These are phyloP conservation scores for Sarcophaga rosellei DNA, from an alignment of 2,888 invertebrate species.

Conservation along the genomic window DNA sequence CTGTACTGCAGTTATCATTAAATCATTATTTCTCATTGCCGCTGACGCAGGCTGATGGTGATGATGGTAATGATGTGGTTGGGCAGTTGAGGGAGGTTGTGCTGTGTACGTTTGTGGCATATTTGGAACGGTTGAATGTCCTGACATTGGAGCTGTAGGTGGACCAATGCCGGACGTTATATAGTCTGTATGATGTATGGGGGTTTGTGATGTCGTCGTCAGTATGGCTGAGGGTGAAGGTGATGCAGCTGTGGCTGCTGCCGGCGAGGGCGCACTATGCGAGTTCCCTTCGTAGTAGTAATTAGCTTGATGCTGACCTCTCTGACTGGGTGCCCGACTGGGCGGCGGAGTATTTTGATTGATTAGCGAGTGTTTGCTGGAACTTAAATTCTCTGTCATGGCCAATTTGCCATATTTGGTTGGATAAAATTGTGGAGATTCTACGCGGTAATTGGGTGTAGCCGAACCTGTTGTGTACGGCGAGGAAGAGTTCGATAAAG, in stretches of 20 bases:
- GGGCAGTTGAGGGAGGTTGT: slow-evolving; percentile 45
- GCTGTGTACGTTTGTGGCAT: slow-evolving; percentile 57
- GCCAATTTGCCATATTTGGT: slow-evolving; percentile 75
- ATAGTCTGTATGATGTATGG: slow-evolving; percentile 67
- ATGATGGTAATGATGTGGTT: slow-evolving; percentile 53
- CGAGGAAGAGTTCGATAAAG: slow-evolving; percentile 65
- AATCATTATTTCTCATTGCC: slow-evolving; percentile 49
- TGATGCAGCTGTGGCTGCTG: slow-evolving; percentile 74
- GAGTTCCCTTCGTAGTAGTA: slow-evolving; percentile 69
- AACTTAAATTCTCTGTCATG: slow-evolving; percentile 56
- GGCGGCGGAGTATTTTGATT: slow-evolving; percentile 70
- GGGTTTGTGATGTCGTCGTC: slow-evolving; percentile 65
- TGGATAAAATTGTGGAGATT: slow-evolving; percentile 71
- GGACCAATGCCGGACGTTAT: slow-evolving; percentile 35
- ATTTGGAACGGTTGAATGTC: slow-evolving; percentile 31
- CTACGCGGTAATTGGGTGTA: slow-evolving; percentile 63
- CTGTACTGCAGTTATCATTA: slow-evolving; percentile 45
- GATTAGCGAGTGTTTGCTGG: slow-evolving; percentile 55
- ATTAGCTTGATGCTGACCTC: slow-evolving; percentile 58
- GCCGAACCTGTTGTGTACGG: slow-evolving; percentile 68
- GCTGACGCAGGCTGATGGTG: slow-evolving; percentile 38
- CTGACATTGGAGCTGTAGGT: slow-evolving; percentile 7
- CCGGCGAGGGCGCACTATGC: slow-evolving; percentile 73
- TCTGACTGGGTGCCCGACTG: slow-evolving; percentile 62
- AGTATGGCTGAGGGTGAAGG: slow-evolving; percentile 71